Percentiles rank a stretch among this genome's conserved stretches.
phyloP scores from a whole-genome alignment of 2,113 vertebrate species.

The Isurus oxyrinchus region DNA sequence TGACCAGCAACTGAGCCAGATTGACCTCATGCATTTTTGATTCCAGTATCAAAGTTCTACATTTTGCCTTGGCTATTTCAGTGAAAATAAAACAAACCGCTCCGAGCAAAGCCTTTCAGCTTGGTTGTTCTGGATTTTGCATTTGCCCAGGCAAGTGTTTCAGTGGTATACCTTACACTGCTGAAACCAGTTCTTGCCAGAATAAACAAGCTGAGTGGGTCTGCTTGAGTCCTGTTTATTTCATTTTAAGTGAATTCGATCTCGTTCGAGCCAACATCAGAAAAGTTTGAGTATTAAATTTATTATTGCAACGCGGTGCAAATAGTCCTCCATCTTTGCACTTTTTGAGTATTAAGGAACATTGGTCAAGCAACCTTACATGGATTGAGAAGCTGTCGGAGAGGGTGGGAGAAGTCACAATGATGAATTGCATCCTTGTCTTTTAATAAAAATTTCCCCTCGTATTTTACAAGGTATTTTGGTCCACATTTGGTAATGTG shows the following conservation, averaged over 20 bases:
- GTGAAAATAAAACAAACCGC: not conserved
- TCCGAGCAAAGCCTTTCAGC: not conserved
- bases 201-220: not conserved
- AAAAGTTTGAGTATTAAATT: not conserved
- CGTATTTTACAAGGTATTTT: not conserved
- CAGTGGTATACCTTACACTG: not conserved
- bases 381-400: not conserved
- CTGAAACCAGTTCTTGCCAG: not conserved
- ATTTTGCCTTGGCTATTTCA: slow-evolving; percentile 6
- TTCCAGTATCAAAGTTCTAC: not conserved
- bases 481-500: too few species aligned
- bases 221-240: not conserved
- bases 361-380: not conserved
- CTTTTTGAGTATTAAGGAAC: not conserved
- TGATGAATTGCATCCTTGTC: not conserved
- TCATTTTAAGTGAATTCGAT: not conserved
- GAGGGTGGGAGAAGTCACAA: too few species aligned
- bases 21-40: not conserved
- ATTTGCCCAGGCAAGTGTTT: too few species aligned
- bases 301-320: not conserved
- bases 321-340: not conserved
- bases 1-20: not conserved
- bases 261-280: not conserved
- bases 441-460: not conserved
- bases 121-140: slow-evolving; percentile 22